These are phyloP conservation scores for Stigmatopora nigra DNA, from an alignment of 2,113 vertebrate species.

Conservation along the genomic window DNA sequence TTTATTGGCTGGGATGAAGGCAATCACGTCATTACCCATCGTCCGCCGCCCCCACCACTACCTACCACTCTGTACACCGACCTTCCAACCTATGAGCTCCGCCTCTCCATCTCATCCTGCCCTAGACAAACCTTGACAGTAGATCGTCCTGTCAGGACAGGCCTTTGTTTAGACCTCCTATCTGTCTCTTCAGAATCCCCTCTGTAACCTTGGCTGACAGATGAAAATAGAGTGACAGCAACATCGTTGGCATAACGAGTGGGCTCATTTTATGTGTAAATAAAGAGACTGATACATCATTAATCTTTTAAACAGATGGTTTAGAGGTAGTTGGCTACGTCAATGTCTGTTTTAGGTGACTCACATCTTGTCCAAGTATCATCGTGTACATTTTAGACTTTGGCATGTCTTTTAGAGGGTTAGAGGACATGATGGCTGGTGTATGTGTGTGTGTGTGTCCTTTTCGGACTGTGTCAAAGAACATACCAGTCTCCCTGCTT, in stretches of 20 bases:
- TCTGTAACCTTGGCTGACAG: slow-evolving; percentile 60
- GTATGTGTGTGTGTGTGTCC: slow-evolving; percentile 9
- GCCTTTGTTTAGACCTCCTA: slow-evolving; percentile 61
- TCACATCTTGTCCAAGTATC: slow-evolving; percentile 62
- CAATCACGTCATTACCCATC: slow-evolving; percentile 74
- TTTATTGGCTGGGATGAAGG: slow-evolving; percentile 74
- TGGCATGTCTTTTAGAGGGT: slow-evolving; percentile 19
- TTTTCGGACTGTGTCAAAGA: slow-evolving; percentile 58
- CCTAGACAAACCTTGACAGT: slow-evolving; percentile 68
- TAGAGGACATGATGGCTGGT: slow-evolving; percentile 5
- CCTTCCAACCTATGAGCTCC: slow-evolving; percentile 20
- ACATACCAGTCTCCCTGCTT: slow-evolving; percentile 57
- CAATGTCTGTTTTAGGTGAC: slow-evolving; percentile 55
- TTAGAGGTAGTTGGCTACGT: slow-evolving; percentile 49
- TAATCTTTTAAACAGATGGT: slow-evolving; percentile 52
- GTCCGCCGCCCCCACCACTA: slow-evolving; percentile 27
- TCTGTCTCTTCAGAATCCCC: slow-evolving; percentile 32
- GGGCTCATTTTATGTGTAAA: slow-evolving; percentile 63
- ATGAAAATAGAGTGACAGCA: slow-evolving; percentile 25
- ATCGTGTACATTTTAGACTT: slow-evolving; percentile 45
- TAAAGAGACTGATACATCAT: slow-evolving; percentile 66
- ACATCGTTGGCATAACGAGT: slow-evolving; percentile 36
- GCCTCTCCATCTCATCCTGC: slow-evolving; percentile 42
- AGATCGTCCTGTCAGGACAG: slow-evolving; percentile 66
- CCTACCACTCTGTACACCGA: slow-evolving; percentile 5